phyloP scores from a whole-genome alignment of 2,113 vertebrate genomes.

The Hymenochirus boettgeri region DNA sequence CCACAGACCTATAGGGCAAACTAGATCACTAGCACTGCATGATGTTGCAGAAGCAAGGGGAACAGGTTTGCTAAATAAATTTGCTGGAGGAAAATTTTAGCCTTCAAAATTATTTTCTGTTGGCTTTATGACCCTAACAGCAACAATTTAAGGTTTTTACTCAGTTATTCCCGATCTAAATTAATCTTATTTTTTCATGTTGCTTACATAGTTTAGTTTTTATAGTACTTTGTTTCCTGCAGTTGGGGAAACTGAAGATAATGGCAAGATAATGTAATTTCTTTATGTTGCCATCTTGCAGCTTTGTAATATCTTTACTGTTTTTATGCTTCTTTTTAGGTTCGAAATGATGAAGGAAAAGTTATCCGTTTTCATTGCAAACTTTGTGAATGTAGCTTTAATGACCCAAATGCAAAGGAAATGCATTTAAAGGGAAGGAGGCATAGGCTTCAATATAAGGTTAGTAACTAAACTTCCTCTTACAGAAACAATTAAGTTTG shows the following conservation, averaged over 20 bases:
- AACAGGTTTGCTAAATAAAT: constrained; percentile 35
- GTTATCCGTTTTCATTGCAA: constrained; percentile 97
- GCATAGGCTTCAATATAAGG: constrained; percentile 95
- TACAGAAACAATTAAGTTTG: not conserved
- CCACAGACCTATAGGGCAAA: too few species aligned
- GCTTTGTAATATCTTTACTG: not conserved
- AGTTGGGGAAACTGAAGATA: too few species aligned
- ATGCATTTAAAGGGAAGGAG: constrained; percentile 94
- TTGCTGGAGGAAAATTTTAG: not conserved
- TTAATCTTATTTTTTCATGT: too few species aligned
- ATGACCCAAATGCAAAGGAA: constrained; percentile 95
- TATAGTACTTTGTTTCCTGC: too few species aligned
- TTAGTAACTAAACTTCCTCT: constrained; percentile 47
- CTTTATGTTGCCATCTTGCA: too few species aligned
- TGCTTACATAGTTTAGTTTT: too few species aligned
- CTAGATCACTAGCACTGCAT: constrained; percentile 42
- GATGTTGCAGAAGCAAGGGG: constrained; percentile 33
- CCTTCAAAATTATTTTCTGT: not conserved
- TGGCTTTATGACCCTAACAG: not conserved
- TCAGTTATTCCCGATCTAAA: too few species aligned
- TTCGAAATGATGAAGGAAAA: constrained; percentile 95
- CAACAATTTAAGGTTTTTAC: too few species aligned
- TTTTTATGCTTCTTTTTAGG: constrained; percentile 57
- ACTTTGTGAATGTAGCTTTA: constrained; percentile 95
- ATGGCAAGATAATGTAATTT: too few species aligned